phyloP scores from a whole-genome alignment of 2,888 invertebrate species.

The Flexamia atlantica region DNA sequence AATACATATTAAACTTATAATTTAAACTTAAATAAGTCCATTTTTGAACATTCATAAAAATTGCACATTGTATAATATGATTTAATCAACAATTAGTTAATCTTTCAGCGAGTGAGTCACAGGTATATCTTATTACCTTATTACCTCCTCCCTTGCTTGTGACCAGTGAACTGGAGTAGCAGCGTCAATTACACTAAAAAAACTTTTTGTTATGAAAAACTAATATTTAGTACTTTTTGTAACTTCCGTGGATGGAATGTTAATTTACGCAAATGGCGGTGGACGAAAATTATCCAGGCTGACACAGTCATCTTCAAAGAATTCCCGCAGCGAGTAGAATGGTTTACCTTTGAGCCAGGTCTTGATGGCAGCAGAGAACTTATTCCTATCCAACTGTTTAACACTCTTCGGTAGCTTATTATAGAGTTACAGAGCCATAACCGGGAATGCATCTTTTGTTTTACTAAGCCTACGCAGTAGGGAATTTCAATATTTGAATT shows the following conservation, averaged over 20 bases:
- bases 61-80: too few species aligned
- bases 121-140: conserved; percentile 4
- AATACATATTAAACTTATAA: too few species aligned
- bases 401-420: not conserved
- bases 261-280: not conserved
- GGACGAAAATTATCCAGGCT: not conserved
- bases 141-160: not conserved
- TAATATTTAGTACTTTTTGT: not conserved
- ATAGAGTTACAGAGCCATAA: not conserved
- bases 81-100: too few species aligned
- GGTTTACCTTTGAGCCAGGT: too few species aligned
- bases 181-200: not conserved
- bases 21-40: too few species aligned
- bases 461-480: not conserved
- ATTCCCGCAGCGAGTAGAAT: not conserved
- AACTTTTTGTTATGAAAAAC: too few species aligned
- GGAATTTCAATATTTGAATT: not conserved
- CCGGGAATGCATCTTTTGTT: not conserved
- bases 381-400: not conserved
- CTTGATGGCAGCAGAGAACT: not conserved
- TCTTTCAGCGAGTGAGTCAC: too few species aligned
- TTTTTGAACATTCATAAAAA: too few species aligned
- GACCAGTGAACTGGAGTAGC: not conserved
- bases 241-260: not conserved
- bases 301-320: not conserved